Base-by-base conservation (phyloP, 2,113 vertebrate genomes). In the Tetraodon nigroviridis region DNA sequence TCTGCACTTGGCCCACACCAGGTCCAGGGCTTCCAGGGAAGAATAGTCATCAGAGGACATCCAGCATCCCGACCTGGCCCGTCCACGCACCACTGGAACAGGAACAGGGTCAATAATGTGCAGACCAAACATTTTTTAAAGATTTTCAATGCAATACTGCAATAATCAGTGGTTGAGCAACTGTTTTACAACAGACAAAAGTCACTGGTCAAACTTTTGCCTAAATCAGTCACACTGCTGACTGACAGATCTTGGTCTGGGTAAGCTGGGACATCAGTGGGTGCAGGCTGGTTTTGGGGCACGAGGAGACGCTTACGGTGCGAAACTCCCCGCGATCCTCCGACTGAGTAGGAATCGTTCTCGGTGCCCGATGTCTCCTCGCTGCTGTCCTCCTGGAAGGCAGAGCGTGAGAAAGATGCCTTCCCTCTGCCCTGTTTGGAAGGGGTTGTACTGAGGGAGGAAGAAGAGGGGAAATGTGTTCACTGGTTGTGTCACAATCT, bases 1-100 rank as follows among this genome's bases (percentile, higher is more conserved):
- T 81, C 97, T 84, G 87, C 97, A 99, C 80, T 99, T 98, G 69
- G 96, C 96, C 97, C 97, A 99, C 75, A 99, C 97, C 68, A 99
- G 90, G 84, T 98, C 96, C 83, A 99, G 87, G 64, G 97, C 94
- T 13, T 97, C 95, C 84, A 99, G 89, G 0, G 94, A 92, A 18
- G 92, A 93, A 78, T 97, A 96, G 61, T 98, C 95, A 0, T 98
- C 94, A 46, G 97, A 94, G 0, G 93, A 93, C 66, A 98, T 91
- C 97, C 97, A 97, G 67, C 94, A 94, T 6, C 85, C 87, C 0
- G 94, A 68, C 10, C 96, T 90, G 18, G 91, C 87, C 62, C 96
- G 91, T 61, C 93, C 88, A 57, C 97, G 93, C 52, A 96, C 95
- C 90, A 97, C 95, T 97, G 86, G 7, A 54, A 61, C 41, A 77